These are phyloP conservation scores for Nestor notabilis DNA, from an alignment of 2,113 vertebrate genomes.

Conservation along the genomic window DNA sequence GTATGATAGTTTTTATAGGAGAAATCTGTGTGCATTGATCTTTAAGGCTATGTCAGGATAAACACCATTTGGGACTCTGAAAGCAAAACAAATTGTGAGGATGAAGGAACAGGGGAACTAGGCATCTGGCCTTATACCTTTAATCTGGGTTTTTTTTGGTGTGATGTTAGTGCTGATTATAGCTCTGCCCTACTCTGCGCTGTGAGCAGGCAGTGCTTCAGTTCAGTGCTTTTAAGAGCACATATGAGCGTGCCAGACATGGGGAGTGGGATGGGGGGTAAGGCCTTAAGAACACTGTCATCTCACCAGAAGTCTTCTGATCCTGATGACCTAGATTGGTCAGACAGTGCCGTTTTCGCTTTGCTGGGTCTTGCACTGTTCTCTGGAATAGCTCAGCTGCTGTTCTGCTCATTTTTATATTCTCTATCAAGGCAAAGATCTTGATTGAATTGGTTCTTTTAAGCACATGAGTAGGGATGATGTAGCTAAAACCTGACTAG, in stretches of 20 bases:
- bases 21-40: fast-evolving
- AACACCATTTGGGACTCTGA: neutral
- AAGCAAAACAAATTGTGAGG: neutral
- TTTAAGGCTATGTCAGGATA: neutral
- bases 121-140: fast-evolving
- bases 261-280: fast-evolving
- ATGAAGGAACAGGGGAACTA: fast-evolving
- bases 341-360: neutral
- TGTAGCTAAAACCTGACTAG: neutral
- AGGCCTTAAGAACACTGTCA: neutral
- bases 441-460: neutral
- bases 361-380: neutral
- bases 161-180: neutral
- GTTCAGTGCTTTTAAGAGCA: neutral
- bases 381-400: neutral
- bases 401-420: neutral
- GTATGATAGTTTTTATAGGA: fast-evolving
- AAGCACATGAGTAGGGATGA: neutral
- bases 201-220: neutral
- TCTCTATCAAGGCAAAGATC: neutral
- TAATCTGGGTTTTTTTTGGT: neutral
- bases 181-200: neutral
- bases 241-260: neutral
- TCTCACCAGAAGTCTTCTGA: neutral
- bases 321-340: neutral